phyloP scores from a whole-genome alignment of 1,140 invertebrate species.

The Bombus waltoni region DNA sequence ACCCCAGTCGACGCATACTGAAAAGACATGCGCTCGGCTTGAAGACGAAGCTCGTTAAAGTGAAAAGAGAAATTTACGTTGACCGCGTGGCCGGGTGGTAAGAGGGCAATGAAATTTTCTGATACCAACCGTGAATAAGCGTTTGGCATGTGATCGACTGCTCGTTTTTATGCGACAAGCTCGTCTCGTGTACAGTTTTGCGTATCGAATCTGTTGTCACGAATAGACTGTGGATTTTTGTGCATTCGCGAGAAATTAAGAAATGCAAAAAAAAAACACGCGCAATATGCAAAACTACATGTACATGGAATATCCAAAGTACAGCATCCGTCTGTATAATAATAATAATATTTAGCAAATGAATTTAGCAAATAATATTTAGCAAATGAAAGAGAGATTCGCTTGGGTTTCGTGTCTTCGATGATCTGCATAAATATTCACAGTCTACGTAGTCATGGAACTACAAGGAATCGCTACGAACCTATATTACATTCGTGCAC shows the following conservation, averaged over 20 bases:
- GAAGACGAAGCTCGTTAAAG: background rate
- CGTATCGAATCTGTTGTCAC: fast-evolving
- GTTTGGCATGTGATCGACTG: background rate
- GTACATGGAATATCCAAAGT: too few species aligned
- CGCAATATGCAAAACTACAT: too few species aligned
- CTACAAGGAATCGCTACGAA: background rate
- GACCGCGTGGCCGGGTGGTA: background rate
- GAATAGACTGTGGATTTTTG: background rate
- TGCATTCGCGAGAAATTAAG: fast-evolving
- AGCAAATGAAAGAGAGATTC: fast-evolving
- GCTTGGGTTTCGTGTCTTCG: too few species aligned
- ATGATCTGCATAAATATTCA: background rate
- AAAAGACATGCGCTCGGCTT: constrained; percentile 51
- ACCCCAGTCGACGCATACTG: constrained; percentile 98
- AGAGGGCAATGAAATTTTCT: background rate
- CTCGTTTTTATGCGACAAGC: too few species aligned
- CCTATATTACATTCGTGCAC: constrained; percentile 84
- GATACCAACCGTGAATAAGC: background rate
- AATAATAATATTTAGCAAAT: background rate
- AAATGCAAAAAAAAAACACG: background rate
- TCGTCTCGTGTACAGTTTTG: too few species aligned
- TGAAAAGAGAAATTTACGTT: background rate
- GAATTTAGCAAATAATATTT: too few species aligned
- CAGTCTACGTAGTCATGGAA: background rate
- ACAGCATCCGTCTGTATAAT: too few species aligned